phyloP scores from a whole-genome alignment of 2,113 vertebrate genomes.

The Lepus europaeus region DNA sequence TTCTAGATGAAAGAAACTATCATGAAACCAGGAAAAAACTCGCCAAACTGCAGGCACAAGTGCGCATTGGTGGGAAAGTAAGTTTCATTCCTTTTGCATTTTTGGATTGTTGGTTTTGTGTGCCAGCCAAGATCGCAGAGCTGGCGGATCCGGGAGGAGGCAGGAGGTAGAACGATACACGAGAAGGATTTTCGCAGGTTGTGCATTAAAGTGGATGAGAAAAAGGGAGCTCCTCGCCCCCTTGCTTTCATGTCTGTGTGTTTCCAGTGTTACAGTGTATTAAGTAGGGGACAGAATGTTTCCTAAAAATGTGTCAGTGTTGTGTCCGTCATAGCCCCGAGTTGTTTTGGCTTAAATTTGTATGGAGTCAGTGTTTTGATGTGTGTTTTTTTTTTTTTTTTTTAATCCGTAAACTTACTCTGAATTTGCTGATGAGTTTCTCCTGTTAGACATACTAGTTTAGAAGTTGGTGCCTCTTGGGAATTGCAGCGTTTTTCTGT shows the following conservation, averaged over 20 bases:
- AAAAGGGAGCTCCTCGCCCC: neutral
- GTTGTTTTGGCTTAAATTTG: conserved; percentile 7
- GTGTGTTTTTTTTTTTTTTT: fast-evolving
- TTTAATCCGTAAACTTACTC: neutral
- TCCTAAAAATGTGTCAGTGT: neutral
- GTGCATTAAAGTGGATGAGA: neutral
- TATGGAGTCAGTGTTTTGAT: neutral
- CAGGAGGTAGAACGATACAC: neutral
- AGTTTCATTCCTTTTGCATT: conserved; percentile 56
- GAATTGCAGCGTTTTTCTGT: neutral
- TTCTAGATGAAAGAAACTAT: conserved; percentile 98
- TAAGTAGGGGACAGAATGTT: neutral
- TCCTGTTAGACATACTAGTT: neutral
- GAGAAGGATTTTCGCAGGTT: neutral
- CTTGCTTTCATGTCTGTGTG: neutral
- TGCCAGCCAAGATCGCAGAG: neutral
- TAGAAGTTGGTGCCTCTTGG: neutral
- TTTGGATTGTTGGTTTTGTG: neutral
- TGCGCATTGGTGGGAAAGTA: conserved; percentile 99
- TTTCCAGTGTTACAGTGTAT: neutral
- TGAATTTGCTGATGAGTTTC: neutral
- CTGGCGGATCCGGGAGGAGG: neutral
- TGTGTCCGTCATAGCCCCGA: neutral
- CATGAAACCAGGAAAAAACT: conserved; percentile 99
- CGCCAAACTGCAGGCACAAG: conserved; percentile 98